phyloP scores from a whole-genome alignment of 2,888 invertebrate species.

The Agapostemon virescens region DNA sequence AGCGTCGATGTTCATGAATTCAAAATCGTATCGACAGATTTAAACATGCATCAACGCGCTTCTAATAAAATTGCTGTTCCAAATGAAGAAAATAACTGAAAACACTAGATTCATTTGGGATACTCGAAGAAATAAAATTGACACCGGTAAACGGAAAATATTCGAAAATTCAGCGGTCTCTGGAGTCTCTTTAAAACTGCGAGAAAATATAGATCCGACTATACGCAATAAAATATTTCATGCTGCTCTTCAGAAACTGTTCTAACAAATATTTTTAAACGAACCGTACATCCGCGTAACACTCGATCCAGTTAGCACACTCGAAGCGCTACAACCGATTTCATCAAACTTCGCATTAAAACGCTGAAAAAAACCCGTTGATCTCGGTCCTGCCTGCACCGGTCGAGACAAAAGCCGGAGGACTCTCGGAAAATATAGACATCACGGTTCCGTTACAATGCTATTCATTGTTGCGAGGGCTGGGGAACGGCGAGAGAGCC shows the following conservation, averaged over 20 bases:
- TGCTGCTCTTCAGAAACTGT: not conserved
- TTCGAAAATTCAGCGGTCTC: not conserved
- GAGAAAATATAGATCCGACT: not conserved
- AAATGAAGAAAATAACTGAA: not conserved
- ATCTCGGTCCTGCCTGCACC: not conserved
- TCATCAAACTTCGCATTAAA: conserved; percentile 1
- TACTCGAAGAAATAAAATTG: not conserved
- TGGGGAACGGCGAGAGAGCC: conserved; percentile 14
- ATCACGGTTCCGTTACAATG: conserved; percentile 18
- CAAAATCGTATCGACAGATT: not conserved
- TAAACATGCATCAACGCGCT: no score
- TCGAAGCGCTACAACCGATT: not conserved
- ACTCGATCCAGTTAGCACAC: not conserved
- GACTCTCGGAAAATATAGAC: conserved; percentile 12
- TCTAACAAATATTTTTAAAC: not conserved
- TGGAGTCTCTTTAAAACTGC: not conserved
- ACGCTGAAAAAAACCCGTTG: not conserved
- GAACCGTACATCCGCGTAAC: not conserved
- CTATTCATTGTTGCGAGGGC: conserved; percentile 5
- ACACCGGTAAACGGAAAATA: no score
- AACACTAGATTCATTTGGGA: not conserved
- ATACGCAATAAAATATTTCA: not conserved
- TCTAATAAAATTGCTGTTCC: not conserved
- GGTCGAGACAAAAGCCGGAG: not conserved
- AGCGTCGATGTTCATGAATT: not conserved